Percentiles rank a stretch among this genome's conserved stretches.
phyloP scores from a whole-genome alignment of 2,113 vertebrate species.

The Dasyornis broadbenti region DNA sequence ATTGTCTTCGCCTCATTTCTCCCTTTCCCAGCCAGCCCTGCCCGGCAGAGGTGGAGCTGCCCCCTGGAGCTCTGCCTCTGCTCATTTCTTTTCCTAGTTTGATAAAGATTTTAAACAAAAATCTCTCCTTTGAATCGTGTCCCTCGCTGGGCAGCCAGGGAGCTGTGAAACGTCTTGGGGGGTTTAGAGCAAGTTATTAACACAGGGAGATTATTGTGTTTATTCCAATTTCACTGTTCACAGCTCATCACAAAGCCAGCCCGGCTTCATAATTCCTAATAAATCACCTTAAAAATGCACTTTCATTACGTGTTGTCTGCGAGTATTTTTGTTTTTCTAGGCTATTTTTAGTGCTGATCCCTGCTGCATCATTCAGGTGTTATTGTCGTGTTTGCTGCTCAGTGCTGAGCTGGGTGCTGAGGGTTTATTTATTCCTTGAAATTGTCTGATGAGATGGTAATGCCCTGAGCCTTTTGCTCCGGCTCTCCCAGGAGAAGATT shows the following conservation, averaged over 20 bases:
- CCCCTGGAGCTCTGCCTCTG: background rate
- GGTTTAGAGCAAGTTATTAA: background rate
- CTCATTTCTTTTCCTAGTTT: background rate
- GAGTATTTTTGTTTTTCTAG: background rate
- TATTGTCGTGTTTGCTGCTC: background rate
- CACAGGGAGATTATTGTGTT: background rate
- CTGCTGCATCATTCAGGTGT: background rate
- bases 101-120: background rate
- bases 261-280: background rate
- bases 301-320: background rate
- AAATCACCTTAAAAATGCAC: background rate
- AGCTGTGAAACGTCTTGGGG: background rate
- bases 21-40: no score
- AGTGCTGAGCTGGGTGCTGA: background rate
- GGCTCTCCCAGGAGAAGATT: background rate
- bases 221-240: conserved; percentile 28
- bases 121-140: background rate
- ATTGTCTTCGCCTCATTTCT: no score
- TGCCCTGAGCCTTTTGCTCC: background rate
- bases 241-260: background rate
- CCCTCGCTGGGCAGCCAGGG: background rate
- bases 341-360: conserved; percentile 1
- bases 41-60: no score
- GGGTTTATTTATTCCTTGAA: conserved; percentile 27
- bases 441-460: background rate